Conservation (phyloP, 2,113 vertebrate species). For the Amia ocellicauda region DNA sequence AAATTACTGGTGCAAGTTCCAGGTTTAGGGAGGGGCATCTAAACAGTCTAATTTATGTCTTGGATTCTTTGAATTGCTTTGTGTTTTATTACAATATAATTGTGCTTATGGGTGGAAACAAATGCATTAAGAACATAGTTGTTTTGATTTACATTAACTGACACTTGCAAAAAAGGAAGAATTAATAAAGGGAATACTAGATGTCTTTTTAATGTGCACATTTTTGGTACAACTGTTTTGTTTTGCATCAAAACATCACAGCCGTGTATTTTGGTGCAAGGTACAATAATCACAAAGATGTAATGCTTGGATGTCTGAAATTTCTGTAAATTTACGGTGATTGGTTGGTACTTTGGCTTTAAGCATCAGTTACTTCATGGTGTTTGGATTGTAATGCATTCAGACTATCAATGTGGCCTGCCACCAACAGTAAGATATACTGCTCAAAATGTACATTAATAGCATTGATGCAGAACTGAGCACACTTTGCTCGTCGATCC, state of each 20-base stretch:
- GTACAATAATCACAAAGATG: slow-evolving; percentile 8
- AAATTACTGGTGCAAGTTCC: no score
- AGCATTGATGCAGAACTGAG: slow-evolving; percentile 16
- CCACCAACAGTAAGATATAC: slow-evolving; percentile 20
- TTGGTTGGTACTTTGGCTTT: neutral
- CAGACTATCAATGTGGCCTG: slow-evolving; percentile 17
- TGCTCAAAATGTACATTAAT: slow-evolving; percentile 6
- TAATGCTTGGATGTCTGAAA: slow-evolving; percentile 14
- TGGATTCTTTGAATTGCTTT: no score
- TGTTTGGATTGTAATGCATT: slow-evolving; percentile 4
- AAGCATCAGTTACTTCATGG: slow-evolving; percentile 7
- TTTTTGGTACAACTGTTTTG: neutral
- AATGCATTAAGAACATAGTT: no score
- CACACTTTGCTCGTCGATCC: slow-evolving; percentile 2
- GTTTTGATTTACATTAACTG: no score
- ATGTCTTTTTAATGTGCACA: neutral
- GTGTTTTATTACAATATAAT: no score
- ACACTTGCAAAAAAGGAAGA: no score
- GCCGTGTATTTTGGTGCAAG: neutral
- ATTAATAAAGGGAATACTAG: no score
- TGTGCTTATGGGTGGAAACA: no score
- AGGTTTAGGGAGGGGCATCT: no score
- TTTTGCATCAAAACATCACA: neutral
- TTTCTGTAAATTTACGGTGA: slow-evolving; percentile 9
- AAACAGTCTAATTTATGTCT: no score